Evolutionary conservation across 2,888 invertebrate species (phyloP), one percentile per base, ranked within the genome.

Genomic region (Leptopilina myrica): DNA sequence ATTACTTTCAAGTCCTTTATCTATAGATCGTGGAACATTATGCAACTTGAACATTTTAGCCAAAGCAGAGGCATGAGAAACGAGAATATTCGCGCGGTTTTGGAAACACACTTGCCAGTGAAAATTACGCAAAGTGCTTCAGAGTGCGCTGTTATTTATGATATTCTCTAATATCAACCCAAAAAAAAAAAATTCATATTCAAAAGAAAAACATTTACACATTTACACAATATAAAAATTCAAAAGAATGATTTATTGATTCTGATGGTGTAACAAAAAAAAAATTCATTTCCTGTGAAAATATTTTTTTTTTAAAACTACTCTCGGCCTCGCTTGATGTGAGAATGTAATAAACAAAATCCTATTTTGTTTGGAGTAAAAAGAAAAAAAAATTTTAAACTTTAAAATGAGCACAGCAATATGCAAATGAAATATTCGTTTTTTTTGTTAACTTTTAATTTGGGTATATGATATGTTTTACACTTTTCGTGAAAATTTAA

Each of bases 1-100:
- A 73, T 73, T 73, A 33, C 53, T 73, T 73, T 40, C 56, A 56
- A 56, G 56, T 56, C 53, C n/a, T 53, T 73, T 69, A 73, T 73
- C 53, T 33, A 40, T 73, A 20, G 1, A 5, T n/a, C 7, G 9
- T 33, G 14, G n/a, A 73, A 73, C 26, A 56, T 40, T 73, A 56
- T 73, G 33, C 33, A 56, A 73, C 73, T 20, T 26, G 26, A 26
- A 56, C 26, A 73, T 73, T 73, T 73, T 49, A 33, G 14, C 26
- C 14, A 11, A 20, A 20, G n/a, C 33, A 33, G 62, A 15, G 9
- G 8, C 14, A 33, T 33, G n/a, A 33, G 20, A 49, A 69, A 53
- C 49, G 12, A 26, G 26, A 69, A 53, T 69, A 15, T 49, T 26
- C 69, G 12, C 49, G 12, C 1, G 12, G 26, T 6, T 49, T 49